Evolutionary conservation across 2,113 vertebrate genomes (phyloP), one percentile per base, ranked within the genome.

Genomic region (Symphodus melops): DNA sequence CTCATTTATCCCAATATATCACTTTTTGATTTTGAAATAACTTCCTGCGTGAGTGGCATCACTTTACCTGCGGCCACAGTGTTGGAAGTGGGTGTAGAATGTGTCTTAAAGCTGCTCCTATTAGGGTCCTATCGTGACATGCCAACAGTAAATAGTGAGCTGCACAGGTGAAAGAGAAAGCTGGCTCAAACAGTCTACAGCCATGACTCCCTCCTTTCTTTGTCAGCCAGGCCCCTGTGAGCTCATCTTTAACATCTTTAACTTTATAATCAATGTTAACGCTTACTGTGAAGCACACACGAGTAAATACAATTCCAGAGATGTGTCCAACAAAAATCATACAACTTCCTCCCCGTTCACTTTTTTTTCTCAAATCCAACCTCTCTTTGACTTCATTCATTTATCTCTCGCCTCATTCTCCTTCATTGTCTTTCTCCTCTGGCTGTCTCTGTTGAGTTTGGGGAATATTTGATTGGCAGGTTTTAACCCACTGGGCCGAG

Each of bases 401-500:
- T 76, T 75, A 83, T 87, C 71, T 72, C 36, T 54, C 2, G 19
- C 49, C 25, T 79, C 57, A 72, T 75, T 42, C 1, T 74, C 49
- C 59, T 83, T 66, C 65, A 25, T 66, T 76, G 16, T 44, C 49
- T 49, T 56, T 75, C 75, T 57, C 79, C 61, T 61, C 56, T 60
- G 77, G 63, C 73, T 46, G 20, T 67, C 17, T 73, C 46, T 65
- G 46, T 87, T 77, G 67, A 61, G 71, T 81, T 72, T 68, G 53
- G 80, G 62, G 28, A 71, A 59, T 74, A 58, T 79, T 78, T 85
- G 79, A 89, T 85, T 86, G 88, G 66, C 86, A 72, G 78, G 59
- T 60, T 82, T n/a, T 77, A 85, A 77, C 25, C 69, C 37, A 5
- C 77, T 71, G 42, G 36, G 41, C 48, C 59, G 81, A 86, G 77